Evolutionary conservation across 2,113 vertebrate genomes (phyloP), one percentile per base, ranked within the genome.

Genomic region (Prionailurus viverrinus): DNA sequence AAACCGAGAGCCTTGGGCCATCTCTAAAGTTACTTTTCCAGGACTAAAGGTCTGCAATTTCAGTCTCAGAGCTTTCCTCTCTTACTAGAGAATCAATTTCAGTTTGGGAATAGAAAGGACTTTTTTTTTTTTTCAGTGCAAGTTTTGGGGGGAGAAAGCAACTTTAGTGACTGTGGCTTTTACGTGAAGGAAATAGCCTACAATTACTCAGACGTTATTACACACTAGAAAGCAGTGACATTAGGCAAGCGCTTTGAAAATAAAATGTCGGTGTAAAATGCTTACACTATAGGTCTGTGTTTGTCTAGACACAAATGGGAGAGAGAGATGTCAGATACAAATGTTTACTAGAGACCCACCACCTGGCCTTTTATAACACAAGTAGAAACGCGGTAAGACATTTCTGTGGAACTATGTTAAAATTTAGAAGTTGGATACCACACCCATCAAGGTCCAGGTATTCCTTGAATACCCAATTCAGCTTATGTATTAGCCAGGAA

Each of bases 51-150:
- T 58, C 81, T 69, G 2, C n/a, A 18, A 63, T 85, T 97, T 94
- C 19, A 81, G 18, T 87, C 68, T 81, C 82, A 45, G 55, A 41
- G 39, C 61, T 93, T 90, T 82, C 39, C 63, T 82, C 89, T 92
- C 48, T 78, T 68, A 79, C 65, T 51, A 23, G 36, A 97, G 29
- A 91, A 97, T 86, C 68, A 7, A 66, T 68, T 91, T 87, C 79
- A 39, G 25, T 68, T 94, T 95, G 0, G 58, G 31, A 94, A 63
- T 23, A 58, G 53, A 82, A 76, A 93, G 1, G 51, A 6, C 15
- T 95, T 94, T 94, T 71, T 58, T 71, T 58, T 58, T 23, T 61
- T 61, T 61, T 58, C 58, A 61, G 58, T 23, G 58, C 58, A 23
- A 7, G 21, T 58, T 53, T 61, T 61, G 21, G 58, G 21, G 8